Base-by-base conservation (phyloP, 2,888 invertebrate genomes). In the Meteorus colon region DNA sequence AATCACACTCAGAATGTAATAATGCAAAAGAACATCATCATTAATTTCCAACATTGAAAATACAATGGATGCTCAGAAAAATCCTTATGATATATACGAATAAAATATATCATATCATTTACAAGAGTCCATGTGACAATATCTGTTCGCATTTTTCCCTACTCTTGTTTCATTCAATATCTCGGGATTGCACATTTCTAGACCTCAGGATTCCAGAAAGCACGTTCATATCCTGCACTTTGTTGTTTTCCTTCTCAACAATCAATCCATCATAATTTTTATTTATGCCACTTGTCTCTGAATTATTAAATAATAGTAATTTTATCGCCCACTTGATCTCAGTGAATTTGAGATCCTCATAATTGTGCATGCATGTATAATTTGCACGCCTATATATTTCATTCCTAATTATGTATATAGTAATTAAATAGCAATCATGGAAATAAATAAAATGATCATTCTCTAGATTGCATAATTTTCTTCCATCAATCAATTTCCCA, bases 1-100 rank as follows among this genome's bases (percentile, higher is more conserved):
- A 87, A 88, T 87, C 88, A 88, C 88, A 88, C 87, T 86, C 86
- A 85, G 86, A 87, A 87, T 82, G 81, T 84, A 85, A 84, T 82
- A 74, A 70, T 55, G 19, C 19, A 55, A 55, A 55, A 73, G 79
- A 73, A 77, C 69, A 75, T 68, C 34, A 14, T 68, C n/a, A 48
- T 45, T 4, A 10, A 31, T 14, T 29, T 51, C n/a, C 19, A 19
- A 55, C 5, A 55, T 55, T 55, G 19, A 55, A 19, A 55, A 55
- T 55, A 55, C 55, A 55, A 55, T 55, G 19, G 19, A 55, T 19
- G 19, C 55, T 55, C 24, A 19, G 55, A 19, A 5, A 55, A 19
- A 19, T 55, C 19, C 8, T 19, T n/a, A 55, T 24, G 55, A 55
- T 8, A 55, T 55, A n/a, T 19, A 55, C 55, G 19, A 55, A 55